Evolutionary conservation across 2,888 invertebrate genomes (phyloP), one percentile per base, ranked within the genome.

Genomic region (Spilosoma lubricipeda): DNA sequence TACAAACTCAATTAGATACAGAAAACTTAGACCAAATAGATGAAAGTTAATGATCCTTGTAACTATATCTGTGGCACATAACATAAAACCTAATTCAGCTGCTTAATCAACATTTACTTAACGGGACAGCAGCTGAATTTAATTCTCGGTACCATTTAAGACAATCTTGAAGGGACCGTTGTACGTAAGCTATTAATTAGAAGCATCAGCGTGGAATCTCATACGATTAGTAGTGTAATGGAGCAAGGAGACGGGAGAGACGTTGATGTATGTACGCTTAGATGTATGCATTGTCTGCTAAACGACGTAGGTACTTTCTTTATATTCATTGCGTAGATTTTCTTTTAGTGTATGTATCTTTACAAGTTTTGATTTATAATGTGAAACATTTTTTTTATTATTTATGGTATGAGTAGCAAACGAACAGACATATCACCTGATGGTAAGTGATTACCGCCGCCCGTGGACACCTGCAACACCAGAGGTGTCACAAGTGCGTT

Each of bases 171-270:
- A 88, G 88, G 88, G 89, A 88, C 87, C 83, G 85, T 82, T 84
- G 81, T 84, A 84, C 86, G 85, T 86, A 83, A 88, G 88, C 92
- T 90, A 93, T 93, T 92, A 93, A 93, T 93, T 92, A 92, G 89
- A 89, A 85, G 91, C 92, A 92, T 93, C 91, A 90, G 90, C 80
- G 88, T 86, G 90, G 92, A 93, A 93, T 94, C 93, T 90, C 88
- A 90, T 91, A 90, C 92, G 93, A 94, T 93, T 94, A 93, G 93
- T 90, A 88, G 90, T 87, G 91, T 93, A 94, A 93, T 93, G 92
- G 91, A 89, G 90, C 91, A 85, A 79, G 80, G 76, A 86, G 86
- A 86, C 83, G 88, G 83, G 86, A 84, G 82, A 87, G 91, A 92
- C 92, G 87, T 92, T 93, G 92, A 93, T 91, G 85, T 91, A 92